These are phyloP conservation scores for Varroa destructor DNA, from an alignment of 1,140 invertebrate genomes.

Conservation along the genomic window DNA sequence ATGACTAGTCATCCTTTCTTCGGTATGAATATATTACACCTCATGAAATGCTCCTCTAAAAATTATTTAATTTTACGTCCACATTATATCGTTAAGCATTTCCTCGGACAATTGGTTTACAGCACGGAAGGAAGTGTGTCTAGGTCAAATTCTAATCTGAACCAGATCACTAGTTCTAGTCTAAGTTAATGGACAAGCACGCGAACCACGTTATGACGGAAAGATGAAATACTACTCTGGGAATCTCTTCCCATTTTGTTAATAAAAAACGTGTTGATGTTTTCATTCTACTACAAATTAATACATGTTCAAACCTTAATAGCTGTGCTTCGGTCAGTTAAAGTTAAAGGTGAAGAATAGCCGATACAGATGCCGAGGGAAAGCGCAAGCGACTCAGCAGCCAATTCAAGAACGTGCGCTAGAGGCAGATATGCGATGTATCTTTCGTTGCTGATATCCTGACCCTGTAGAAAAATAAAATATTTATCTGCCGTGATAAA, in stretches of 20 bases:
- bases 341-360: constrained; percentile 41
- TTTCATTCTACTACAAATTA: not conserved
- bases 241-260: not conserved
- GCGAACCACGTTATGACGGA: constrained; percentile 39
- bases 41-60: no score
- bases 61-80: no score
- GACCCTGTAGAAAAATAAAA: constrained; percentile 35
- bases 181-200: no score
- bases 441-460: constrained; percentile 36
- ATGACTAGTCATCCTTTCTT: no score
- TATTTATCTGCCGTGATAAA: constrained; percentile 20
- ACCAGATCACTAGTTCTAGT: no score
- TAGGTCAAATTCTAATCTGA: no score
- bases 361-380: constrained; percentile 29
- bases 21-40: no score
- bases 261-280: not conserved
- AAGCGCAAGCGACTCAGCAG: constrained; percentile 30
- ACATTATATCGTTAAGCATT: no score
- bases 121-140: no score
- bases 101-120: no score
- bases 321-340: constrained; percentile 39
- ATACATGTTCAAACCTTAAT: constrained; percentile 47
- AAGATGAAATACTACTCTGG: constrained; percentile 12
- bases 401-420: constrained; percentile 37
- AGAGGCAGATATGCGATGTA: constrained; percentile 38